These are phyloP conservation scores for Halichoerus grypus DNA, from an alignment of 2,113 vertebrate genomes.

Conservation along the genomic window DNA sequence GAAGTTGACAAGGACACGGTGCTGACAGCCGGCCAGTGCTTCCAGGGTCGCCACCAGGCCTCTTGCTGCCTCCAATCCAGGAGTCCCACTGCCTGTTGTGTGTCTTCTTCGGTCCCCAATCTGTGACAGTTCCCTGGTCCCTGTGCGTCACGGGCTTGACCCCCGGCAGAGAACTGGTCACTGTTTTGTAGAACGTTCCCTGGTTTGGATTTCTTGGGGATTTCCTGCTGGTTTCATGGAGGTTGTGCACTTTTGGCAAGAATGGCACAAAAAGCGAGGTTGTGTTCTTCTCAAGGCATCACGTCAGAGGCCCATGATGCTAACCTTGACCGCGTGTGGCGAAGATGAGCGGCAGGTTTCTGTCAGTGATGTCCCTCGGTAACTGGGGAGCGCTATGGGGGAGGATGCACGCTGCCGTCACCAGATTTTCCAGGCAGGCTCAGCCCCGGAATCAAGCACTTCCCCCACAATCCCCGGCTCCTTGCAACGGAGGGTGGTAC, in stretches of 20 bases:
- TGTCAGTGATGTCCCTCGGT: not conserved
- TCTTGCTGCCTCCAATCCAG: not conserved
- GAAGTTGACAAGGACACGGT: accelerated
- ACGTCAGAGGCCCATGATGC: accelerated
- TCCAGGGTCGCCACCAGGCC: accelerated
- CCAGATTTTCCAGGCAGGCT: not conserved
- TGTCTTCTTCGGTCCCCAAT: not conserved
- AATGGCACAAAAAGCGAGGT: not conserved
- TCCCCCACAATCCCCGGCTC: not conserved
- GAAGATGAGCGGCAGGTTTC: not conserved
- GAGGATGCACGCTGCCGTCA: not conserved
- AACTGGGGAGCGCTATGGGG: not conserved
- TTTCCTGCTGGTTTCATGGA: not conserved
- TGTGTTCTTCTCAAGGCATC: not conserved
- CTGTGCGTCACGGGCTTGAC: not conserved
- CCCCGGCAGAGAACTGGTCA: not conserved
- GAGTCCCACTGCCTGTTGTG: not conserved
- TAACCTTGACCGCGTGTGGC: not conserved
- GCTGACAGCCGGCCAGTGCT: accelerated
- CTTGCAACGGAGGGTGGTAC: not conserved
- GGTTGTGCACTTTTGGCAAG: too few species aligned
- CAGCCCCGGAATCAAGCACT: not conserved
- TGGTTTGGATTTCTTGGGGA: not conserved
- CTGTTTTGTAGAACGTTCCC: not conserved
- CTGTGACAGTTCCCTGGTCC: not conserved